Conservation (phyloP, 1,140 invertebrate genomes). For the Tribolium madens region DNA sequence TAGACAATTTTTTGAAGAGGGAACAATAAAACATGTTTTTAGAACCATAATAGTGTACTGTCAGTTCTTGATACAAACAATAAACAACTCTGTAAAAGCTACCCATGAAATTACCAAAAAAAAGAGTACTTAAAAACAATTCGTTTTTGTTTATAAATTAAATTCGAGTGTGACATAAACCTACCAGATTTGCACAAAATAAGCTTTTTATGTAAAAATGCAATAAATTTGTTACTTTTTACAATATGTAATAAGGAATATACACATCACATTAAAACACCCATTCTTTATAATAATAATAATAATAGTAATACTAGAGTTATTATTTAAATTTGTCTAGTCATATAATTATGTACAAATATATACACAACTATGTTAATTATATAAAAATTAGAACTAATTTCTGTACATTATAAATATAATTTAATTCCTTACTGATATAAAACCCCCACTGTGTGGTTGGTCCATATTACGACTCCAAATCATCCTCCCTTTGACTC, state of each 20-base stretch:
- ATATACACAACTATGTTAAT: slow-evolving; percentile 35
- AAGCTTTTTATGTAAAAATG: slow-evolving; percentile 35
- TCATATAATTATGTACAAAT: slow-evolving; percentile 37
- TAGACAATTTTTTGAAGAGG: background rate
- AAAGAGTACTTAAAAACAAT: too few species aligned
- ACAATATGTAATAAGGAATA: slow-evolving; percentile 19
- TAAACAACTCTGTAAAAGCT: slow-evolving; percentile 19
- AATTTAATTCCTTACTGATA: slow-evolving; percentile 39
- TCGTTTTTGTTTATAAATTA: background rate
- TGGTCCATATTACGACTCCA: slow-evolving; percentile 60
- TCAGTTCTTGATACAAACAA: slow-evolving; percentile 29
- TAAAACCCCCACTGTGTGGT: slow-evolving; percentile 20
- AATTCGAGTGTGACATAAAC: background rate
- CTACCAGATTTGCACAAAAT: background rate
- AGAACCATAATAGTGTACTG: slow-evolving; percentile 32
- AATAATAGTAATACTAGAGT: slow-evolving; percentile 41
- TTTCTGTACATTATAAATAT: slow-evolving; percentile 47
- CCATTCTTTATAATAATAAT: slow-evolving; percentile 23
- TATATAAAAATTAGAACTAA: slow-evolving; percentile 44
- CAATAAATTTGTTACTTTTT: slow-evolving; percentile 15
- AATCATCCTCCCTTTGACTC: slow-evolving; percentile 82
- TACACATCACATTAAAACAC: slow-evolving; percentile 44
- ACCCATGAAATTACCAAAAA: background rate
- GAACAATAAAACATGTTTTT: background rate
- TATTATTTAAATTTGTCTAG: slow-evolving; percentile 30